These are phyloP conservation scores for Augiades crinisus DNA, from an alignment of 2,888 invertebrate genomes.

Conservation along the genomic window DNA sequence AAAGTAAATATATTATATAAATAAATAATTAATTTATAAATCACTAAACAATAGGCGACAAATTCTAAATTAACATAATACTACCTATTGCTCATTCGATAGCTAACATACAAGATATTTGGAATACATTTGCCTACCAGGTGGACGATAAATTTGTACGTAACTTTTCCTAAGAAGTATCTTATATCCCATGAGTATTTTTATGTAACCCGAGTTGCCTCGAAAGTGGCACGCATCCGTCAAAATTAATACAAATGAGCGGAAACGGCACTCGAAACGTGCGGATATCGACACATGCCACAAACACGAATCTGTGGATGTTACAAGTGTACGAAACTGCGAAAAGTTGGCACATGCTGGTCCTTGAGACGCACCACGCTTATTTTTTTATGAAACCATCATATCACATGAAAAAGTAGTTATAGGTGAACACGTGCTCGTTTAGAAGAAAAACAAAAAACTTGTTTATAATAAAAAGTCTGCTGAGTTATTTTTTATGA, in stretches of 20 bases:
- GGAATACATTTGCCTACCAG: neutral
- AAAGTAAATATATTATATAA: no score
- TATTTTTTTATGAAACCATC: conserved; percentile 3
- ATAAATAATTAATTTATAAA: no score
- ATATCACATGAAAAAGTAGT: neutral
- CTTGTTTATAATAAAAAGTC: no score
- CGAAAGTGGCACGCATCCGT: neutral
- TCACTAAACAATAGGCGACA: no score
- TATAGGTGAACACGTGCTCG: neutral
- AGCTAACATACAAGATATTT: no score
- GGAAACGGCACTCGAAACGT: conserved; percentile 13
- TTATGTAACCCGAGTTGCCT: neutral
- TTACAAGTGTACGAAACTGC: conserved; percentile 16
- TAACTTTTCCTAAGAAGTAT: neutral
- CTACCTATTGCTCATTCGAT: no score
- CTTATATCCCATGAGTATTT: neutral
- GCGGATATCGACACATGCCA: conserved; percentile 21
- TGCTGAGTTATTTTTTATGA: neutral
- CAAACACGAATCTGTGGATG: neutral
- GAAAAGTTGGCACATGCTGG: conserved; percentile 14
- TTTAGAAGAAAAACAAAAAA: no score
- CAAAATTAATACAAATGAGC: neutral
- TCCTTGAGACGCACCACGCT: neutral
- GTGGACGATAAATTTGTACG: neutral
- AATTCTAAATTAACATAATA: no score